Evolutionary conservation across 1,140 invertebrate species (phyloP).

Genomic region (Apolygus lucorum): DNA sequence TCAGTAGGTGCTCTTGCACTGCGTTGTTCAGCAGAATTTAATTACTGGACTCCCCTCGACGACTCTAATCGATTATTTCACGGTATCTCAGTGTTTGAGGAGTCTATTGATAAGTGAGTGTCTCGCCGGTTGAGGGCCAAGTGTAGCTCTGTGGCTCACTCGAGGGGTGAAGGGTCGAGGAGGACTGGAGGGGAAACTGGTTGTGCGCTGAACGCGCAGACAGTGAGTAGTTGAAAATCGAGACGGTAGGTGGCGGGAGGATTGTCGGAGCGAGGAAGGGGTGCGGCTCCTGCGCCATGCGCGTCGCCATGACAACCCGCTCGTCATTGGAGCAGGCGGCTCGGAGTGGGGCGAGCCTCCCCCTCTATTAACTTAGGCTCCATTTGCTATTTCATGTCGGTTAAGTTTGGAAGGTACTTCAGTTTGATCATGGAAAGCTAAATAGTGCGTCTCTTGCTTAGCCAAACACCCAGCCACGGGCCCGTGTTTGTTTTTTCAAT

Average conservation of each 20-base stretch:
- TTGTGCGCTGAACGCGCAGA: no score
- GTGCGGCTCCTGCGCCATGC: slow-evolving; percentile 16
- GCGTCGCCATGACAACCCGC: slow-evolving; percentile 17
- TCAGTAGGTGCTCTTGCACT: no score
- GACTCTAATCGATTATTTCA: no score
- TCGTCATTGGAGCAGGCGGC: neutral
- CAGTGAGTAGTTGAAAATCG: neutral
- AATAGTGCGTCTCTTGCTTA: slow-evolving; percentile 35
- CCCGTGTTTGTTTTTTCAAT: slow-evolving; percentile 34
- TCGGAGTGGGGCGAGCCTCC: slow-evolving; percentile 4
- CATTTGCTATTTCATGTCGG: slow-evolving; percentile 30
- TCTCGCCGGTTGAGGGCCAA: no score
- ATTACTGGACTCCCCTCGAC: no score
- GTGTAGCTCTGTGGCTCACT: no score
- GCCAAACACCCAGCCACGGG: slow-evolving; percentile 29
- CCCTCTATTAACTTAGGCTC: slow-evolving; percentile 23
- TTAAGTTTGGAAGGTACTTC: slow-evolving; percentile 35
- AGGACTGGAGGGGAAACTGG: no score
- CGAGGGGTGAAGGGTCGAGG: no score
- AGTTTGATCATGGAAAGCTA: slow-evolving; percentile 36
- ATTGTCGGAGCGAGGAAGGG: neutral
- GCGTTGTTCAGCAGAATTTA: no score
- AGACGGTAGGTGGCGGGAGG: neutral
- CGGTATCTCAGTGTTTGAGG: no score
- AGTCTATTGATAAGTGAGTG: no score